A percentile compares a stretch with the other conserved stretches of the same genome.
Evolutionary conservation across 2,113 vertebrate genomes (phyloP).

Genomic region (Bufo bufo): DNA sequence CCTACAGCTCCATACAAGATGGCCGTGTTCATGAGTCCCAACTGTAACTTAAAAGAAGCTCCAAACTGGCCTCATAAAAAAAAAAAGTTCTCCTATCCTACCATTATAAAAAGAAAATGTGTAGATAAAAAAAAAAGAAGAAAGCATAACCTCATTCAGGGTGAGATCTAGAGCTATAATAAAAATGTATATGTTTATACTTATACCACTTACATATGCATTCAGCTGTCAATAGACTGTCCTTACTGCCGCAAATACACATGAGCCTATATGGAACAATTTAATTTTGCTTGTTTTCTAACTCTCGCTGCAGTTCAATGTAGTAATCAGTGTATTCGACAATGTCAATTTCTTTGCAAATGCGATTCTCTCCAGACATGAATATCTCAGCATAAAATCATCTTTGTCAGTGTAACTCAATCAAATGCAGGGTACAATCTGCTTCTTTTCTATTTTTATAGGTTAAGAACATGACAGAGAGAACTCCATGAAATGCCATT

Average conservation of each 20-base stretch:
- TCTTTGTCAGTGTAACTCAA: conserved; percentile 37
- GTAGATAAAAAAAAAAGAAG: background rate
- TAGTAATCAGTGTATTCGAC: conserved; percentile 19
- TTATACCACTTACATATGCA: background rate
- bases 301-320: background rate
- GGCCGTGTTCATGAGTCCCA: too few species aligned
- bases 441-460: conserved; percentile 34
- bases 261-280: background rate
- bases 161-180: background rate
- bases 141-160: background rate
- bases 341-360: conserved; percentile 31
- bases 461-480: conserved; percentile 26
- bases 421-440: conserved; percentile 6
- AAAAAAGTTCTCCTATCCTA: too few species aligned
- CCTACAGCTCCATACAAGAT: too few species aligned
- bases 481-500: conserved; percentile 46
- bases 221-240: background rate
- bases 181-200: background rate
- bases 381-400: conserved; percentile 47
- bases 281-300: conserved; percentile 24
- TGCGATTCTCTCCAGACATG: conserved; percentile 41
- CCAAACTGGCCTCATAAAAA: too few species aligned
- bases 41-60: too few species aligned
- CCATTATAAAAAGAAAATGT: background rate
- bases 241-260: background rate